phyloP scores from a whole-genome alignment of 37 sponge, comb jelly and placozoan species.

The Cliona cf. orientalis region DNA sequence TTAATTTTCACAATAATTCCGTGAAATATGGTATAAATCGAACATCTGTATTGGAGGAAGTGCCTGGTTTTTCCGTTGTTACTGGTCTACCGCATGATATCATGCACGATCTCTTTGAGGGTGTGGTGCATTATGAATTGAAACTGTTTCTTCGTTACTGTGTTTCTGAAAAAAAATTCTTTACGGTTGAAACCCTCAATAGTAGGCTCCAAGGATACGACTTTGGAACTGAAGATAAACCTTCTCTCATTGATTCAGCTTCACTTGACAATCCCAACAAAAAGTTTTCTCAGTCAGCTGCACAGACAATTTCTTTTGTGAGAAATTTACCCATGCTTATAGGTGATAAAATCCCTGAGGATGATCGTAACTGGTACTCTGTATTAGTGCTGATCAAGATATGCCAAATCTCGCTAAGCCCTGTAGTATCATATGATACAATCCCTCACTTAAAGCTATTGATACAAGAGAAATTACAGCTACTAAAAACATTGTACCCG shows the following conservation, averaged over 20 bases:
- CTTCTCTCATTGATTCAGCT: conserved; percentile 4
- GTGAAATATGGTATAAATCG: conserved; percentile 17
- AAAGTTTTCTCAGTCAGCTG: not conserved
- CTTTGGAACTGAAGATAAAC: conserved; percentile 50
- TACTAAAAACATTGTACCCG: conserved; percentile 8
- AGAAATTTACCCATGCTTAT: conserved; percentile 17
- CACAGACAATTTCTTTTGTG: not conserved
- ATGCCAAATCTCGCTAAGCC: not conserved
- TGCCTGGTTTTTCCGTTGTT: conserved; percentile 3
- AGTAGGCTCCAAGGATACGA: not conserved
- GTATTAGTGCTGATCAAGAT: conserved; percentile 24
- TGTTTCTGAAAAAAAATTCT: conserved; percentile 22
- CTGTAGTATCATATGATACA: not conserved
- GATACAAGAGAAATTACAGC: conserved; percentile 21
- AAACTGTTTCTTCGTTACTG: conserved; percentile 2
- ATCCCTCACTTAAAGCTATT: conserved; percentile 1
- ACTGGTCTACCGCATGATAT: conserved; percentile 35
- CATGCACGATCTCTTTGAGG: conserved; percentile 49
- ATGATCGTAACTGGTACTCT: conserved; percentile 27
- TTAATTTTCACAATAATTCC: not conserved
- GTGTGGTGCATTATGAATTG: conserved; percentile 43
- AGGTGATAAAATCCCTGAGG: conserved; percentile 31
- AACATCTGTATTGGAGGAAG: not conserved
- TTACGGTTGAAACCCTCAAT: conserved; percentile 29
- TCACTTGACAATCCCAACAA: not conserved